Conservation (phyloP, 2,797 vertebrate species). For the Loriculus beryllinus region DNA sequence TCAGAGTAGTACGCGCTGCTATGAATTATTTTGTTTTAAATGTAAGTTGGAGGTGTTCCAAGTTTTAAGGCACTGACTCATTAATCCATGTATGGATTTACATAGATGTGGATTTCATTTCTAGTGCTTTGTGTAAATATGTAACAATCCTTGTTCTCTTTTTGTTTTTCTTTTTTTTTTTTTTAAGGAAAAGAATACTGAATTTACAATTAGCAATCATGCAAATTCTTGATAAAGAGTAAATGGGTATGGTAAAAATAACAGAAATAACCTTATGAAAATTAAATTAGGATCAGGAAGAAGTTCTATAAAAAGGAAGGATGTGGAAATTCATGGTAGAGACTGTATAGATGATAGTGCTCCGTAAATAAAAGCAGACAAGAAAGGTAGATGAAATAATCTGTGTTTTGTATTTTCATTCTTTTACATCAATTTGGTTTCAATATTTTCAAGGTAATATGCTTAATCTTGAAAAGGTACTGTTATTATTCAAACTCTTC, state of each 20-base stretch:
- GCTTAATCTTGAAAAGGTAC: neutral
- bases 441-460: neutral
- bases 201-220: neutral
- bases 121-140: neutral
- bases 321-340: neutral
- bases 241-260: neutral
- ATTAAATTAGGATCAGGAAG: neutral
- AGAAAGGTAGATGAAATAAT: neutral
- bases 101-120: neutral
- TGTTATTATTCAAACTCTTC: neutral
- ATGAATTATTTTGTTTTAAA: neutral
- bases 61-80: neutral
- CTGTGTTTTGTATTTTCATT: neutral
- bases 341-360: neutral
- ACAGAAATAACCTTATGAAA: neutral
- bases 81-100: neutral
- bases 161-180: neutral
- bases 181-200: neutral
- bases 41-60: neutral
- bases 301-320: neutral
- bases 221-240: neutral
- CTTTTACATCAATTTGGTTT: neutral
- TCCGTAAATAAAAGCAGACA: neutral
- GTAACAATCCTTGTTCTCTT: neutral
- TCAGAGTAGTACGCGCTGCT: neutral